These are phyloP conservation scores for Zaprionus lineosus DNA, from an alignment of 2,888 invertebrate genomes.

Conservation along the genomic window DNA sequence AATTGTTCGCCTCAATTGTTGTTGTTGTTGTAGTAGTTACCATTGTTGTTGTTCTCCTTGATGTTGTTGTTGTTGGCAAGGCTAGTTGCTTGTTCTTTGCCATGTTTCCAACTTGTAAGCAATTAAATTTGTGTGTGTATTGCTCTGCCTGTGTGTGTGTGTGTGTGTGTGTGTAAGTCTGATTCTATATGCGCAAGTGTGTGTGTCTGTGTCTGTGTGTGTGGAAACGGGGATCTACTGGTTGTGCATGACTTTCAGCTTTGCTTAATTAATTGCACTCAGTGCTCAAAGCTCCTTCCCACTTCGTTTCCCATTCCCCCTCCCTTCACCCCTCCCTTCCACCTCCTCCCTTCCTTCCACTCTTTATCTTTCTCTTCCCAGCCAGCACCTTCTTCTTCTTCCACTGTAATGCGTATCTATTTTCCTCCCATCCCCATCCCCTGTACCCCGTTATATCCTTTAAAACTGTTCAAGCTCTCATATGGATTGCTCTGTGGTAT, in stretches of 20 bases:
- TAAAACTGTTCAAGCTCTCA: too few relatives aligned
- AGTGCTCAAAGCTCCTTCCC: conserved; percentile 63
- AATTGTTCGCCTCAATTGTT: conserved; percentile 61
- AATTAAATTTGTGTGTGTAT: conserved; percentile 64
- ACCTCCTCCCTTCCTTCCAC: neutral
- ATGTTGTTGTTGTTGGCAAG: conserved; percentile 18
- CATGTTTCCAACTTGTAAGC: conserved; percentile 75
- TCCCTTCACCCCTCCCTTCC: neutral
- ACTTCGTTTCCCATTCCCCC: conserved; percentile 23
- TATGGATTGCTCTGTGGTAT: too few relatives aligned
- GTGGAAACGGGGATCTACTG: neutral
- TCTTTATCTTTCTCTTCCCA: neutral
- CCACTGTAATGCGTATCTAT: too few relatives aligned
- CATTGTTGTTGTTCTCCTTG: conserved; percentile 33
- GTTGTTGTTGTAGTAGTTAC: conserved; percentile 1
- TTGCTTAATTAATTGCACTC: conserved; percentile 75
- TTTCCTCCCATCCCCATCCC: too few relatives aligned
- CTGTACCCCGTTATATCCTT: too few relatives aligned
- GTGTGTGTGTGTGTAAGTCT: conserved; percentile 14
- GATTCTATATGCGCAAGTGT: conserved; percentile 1
- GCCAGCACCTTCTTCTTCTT: neutral
- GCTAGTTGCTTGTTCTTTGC: conserved; percentile 46
- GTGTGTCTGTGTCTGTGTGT: neutral
- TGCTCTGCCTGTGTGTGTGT: conserved; percentile 19
- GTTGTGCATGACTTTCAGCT: conserved; percentile 73